Evolutionary conservation across 2,113 vertebrate genomes (phyloP), one percentile per base, ranked within the genome.

Genomic region (Labrus mixtus): DNA sequence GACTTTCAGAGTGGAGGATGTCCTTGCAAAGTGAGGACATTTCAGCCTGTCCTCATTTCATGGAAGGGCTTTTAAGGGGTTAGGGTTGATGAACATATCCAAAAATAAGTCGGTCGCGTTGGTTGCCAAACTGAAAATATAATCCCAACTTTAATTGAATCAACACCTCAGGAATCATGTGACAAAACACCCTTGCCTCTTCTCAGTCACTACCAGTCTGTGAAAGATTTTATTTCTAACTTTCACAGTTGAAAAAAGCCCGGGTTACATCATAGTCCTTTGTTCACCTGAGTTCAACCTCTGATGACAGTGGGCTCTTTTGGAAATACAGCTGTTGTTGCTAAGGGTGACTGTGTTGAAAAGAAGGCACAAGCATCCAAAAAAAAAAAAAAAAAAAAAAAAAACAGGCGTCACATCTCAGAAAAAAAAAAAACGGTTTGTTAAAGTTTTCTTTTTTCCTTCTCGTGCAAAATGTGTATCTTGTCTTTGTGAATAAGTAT

Each of bases 51-150:
- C 37, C n/a, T 64, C 22, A 55, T 73, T 68, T 69, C 43, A 69
- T 53, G 19, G 54, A 37, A 9, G 20, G 29, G 7, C 0, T 13
- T 45, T 56, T 72, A 23, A 43, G 13, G n/a, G 41, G 48, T 58
- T 22, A 41, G 12, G 17, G 23, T 48, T 45, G 6, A 54, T 36
- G 29, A 67, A 48, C 15, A 23, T 3, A 41, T 22, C 45, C 36
- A 53, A 36, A 53, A 22, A 0, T 43, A 71, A 54, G 33, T 33
- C 4, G 7, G 45, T 36, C 48, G 10, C 33, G 37, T 39, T 77
- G 1, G 46, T 66, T 33, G 60, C 61, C 43, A 72, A 53, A 65
- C 10, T 36, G n/a, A 46, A 79, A 53, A 72, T 46, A 8, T 37
- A 45, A 37, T n/a, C 5, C n/a, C 8, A 39, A 19, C 39, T 67